Percentiles rank a stretch among this genome's conserved stretches.
These are phyloP conservation scores for Magallana nippona DNA, from an alignment of 2,888 invertebrate species.

Conservation along the genomic window DNA sequence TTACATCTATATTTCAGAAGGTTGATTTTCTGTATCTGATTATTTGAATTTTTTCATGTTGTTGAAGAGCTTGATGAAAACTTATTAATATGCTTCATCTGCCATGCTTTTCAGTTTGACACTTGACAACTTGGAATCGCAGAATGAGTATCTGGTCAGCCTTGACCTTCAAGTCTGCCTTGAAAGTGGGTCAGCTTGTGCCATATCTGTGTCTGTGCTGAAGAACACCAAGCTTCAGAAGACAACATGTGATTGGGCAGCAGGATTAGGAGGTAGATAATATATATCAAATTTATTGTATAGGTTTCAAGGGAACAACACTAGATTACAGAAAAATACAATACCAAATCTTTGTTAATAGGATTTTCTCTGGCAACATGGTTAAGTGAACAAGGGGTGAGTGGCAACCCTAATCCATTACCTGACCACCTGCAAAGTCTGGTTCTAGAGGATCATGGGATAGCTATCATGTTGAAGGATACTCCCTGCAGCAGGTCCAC, in stretches of 20 bases:
- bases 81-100: no score
- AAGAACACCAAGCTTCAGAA: conserved; percentile 54
- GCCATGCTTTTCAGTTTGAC: conserved; percentile 28
- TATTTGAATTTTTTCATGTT: background rate
- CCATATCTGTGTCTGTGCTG: conserved; percentile 50
- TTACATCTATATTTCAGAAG: no score
- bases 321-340: background rate
- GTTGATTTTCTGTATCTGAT: background rate
- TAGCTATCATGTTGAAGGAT: conserved; percentile 43
- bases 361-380: conserved; percentile 40
- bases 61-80: no score
- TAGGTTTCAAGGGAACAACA: background rate
- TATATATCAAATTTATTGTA: background rate
- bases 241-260: conserved; percentile 50
- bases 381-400: conserved; percentile 14
- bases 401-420: background rate
- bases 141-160: conserved; percentile 53
- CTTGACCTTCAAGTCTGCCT: conserved; percentile 53
- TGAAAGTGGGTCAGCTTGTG: conserved; percentile 50
- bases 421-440: conserved; percentile 29
- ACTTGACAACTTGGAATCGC: conserved; percentile 50
- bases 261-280: conserved; percentile 15
- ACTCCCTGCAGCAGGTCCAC: conserved; percentile 29
- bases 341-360: background rate
- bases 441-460: conserved; percentile 45